Percentiles rank a stretch among this genome's conserved stretches.
Conservation (phyloP, 2,888 invertebrate species). For the Synergus laeviventris region DNA sequence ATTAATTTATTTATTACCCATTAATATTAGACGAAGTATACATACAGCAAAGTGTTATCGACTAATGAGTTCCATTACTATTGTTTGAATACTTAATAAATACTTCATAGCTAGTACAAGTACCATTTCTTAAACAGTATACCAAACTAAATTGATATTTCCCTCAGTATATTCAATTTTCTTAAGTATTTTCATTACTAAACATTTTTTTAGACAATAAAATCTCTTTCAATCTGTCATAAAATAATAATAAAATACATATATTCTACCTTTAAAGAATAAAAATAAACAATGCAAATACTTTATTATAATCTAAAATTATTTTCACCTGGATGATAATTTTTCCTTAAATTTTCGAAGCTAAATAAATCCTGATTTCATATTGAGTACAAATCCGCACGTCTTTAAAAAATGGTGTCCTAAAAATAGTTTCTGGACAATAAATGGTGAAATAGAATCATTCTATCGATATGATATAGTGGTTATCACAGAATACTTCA, state of each 20-base stretch:
- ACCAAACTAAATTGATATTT: neutral
- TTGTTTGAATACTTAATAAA: neutral
- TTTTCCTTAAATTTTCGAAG: neutral
- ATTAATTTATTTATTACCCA: slow-evolving; percentile 5
- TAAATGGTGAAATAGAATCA: neutral
- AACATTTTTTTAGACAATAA: neutral
- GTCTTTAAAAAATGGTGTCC: neutral
- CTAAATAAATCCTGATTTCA: neutral
- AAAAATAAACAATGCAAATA: neutral
- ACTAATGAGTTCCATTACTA: slow-evolving; percentile 2
- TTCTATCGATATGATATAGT: slow-evolving; percentile 7
- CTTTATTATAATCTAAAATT: neutral
- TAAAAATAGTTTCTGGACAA: neutral
- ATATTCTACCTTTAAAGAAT: neutral
- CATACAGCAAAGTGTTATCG: slow-evolving; percentile 1
- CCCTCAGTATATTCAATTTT: neutral
- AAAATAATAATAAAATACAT: slow-evolving; percentile 2
- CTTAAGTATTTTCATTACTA: no score
- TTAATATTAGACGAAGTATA: slow-evolving; percentile 9
- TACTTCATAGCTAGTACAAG: neutral
- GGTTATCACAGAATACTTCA: slow-evolving; percentile 16
- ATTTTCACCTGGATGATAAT: neutral
- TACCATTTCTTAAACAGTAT: neutral
- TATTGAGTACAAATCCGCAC: slow-evolving; percentile 14
- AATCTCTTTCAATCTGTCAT: neutral